Base-by-base conservation (phyloP, 2,888 invertebrate genomes). In the Melitaea athalia region DNA sequence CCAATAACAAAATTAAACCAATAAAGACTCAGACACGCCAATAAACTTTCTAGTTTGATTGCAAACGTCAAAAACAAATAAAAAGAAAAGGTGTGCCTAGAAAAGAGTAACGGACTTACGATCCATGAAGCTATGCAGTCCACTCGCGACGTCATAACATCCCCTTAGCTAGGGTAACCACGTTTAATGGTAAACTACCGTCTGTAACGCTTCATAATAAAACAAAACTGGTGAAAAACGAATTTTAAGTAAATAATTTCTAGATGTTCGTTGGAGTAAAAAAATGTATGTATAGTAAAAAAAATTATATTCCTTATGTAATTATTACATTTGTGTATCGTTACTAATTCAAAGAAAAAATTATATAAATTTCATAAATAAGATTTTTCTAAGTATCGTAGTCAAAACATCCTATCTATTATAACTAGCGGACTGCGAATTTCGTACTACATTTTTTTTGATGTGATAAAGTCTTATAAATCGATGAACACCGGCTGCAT, bases 51-150 rank as follows among this genome's bases (percentile, higher is more conserved):
- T 50, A 17, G 0, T 50, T 50, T 50, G 8, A 38, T 50, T 11
- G 55, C 14, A 2, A 33, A 55, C 8, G 33, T n/a, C 14, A 38
- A 55, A 55, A 33, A 55, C 8, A 38, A 15, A 31, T 57, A 57
- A 31, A 14, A 55, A 33, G n/a, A 57, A 68, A 50, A 65, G 70
- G 70, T 42, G 70, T 38, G 70, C 65, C 70, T 55, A 15, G 47
- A 53, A 65, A 68, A 59, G 65, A 63, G 53, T 57, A 68, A 62
- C 55, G 49, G 68, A 59, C 62, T 3, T 42, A 52, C 53, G 14
- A 55, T 43, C 42, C 63, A 64, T 68, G 14, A 62, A 64, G 43
- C 59, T 62, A 11, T 60, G 64, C 59, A 68, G 33, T 59, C 59
- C 42, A 42, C 53, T 57, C 43, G 43, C 63, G 52, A 59, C 50